These are phyloP conservation scores for Andrena bicolor DNA, from an alignment of 2,888 invertebrate species.

Conservation along the genomic window DNA sequence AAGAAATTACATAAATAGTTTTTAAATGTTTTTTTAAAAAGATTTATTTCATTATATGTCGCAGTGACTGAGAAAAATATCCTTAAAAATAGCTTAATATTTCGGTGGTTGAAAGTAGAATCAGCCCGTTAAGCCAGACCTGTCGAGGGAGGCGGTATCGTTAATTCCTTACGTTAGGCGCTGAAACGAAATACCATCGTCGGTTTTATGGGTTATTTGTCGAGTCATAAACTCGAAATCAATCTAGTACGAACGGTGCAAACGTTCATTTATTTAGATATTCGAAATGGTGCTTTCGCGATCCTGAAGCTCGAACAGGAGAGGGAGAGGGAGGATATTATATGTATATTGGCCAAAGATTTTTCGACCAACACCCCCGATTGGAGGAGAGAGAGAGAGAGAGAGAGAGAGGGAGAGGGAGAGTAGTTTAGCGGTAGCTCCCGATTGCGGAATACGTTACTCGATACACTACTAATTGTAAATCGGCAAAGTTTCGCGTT, in stretches of 20 bases:
- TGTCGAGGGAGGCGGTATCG: constrained; percentile 17
- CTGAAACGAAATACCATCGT: constrained; percentile 44
- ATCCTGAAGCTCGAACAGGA: background rate
- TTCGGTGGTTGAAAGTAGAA: background rate
- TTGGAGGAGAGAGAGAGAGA: too few species aligned
- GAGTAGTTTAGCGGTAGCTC: too few species aligned
- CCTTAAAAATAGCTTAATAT: too few species aligned
- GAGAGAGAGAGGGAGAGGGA: too few species aligned
- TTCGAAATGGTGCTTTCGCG: background rate
- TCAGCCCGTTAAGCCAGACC: background rate
- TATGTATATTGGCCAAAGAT: background rate
- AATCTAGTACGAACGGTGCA: constrained; percentile 37
- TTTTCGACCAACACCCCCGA: background rate
- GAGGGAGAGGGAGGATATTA: too few species aligned
- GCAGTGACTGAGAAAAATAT: too few species aligned
- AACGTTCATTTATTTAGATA: constrained; percentile 31
- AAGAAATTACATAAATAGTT: too few species aligned
- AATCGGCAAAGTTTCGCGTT: constrained; percentile 1
- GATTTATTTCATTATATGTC: too few species aligned
- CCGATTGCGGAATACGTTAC: too few species aligned
- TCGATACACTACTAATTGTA: background rate
- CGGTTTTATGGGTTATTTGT: constrained; percentile 61
- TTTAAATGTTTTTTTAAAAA: too few species aligned
- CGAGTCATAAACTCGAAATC: constrained; percentile 63
- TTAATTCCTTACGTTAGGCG: constrained; percentile 6